phyloP scores from a whole-genome alignment of 2,888 invertebrate species.

The Euzetes globulus region DNA sequence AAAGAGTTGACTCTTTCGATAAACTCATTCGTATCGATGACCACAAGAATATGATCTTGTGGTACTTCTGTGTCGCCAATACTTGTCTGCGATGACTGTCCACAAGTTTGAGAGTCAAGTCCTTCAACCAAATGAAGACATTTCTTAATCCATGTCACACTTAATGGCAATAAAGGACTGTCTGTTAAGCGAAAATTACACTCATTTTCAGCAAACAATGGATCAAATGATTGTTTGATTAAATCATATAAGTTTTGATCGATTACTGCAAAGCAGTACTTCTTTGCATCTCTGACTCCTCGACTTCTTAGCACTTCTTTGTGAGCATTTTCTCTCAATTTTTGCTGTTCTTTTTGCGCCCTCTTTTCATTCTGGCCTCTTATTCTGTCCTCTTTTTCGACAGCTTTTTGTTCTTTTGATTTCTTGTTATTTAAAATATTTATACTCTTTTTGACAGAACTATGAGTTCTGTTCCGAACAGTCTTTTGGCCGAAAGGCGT shows the following conservation, averaged over 20 bases:
- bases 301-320: conserved; percentile 17
- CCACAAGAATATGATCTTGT: conserved; percentile 8
- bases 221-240: neutral
- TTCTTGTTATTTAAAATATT: conserved; percentile 3
- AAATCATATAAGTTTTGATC: neutral
- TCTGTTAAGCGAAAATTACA: conserved; percentile 4
- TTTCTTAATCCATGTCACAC: conserved; percentile 24
- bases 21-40: neutral
- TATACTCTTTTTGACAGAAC: conserved; percentile 5
- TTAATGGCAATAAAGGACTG: neutral
- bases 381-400: neutral
- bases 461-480: neutral
- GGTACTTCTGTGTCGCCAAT: neutral
- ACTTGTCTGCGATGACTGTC: conserved; percentile 10
- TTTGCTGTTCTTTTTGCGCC: neutral
- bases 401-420: neutral
- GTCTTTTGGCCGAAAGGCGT: neutral
- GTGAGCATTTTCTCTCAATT: neutral
- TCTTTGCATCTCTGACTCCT: neutral
- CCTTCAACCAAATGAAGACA: conserved; percentile 2
- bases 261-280: conserved; percentile 8
- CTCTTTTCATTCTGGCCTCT: neutral
- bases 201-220: neutral
- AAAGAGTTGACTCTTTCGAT: conserved; percentile 9
- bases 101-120: neutral